Percentiles rank a stretch among this genome's conserved stretches.
phyloP scores from a whole-genome alignment of 2,797 vertebrate species.

The Spinibarbus caldwelli region DNA sequence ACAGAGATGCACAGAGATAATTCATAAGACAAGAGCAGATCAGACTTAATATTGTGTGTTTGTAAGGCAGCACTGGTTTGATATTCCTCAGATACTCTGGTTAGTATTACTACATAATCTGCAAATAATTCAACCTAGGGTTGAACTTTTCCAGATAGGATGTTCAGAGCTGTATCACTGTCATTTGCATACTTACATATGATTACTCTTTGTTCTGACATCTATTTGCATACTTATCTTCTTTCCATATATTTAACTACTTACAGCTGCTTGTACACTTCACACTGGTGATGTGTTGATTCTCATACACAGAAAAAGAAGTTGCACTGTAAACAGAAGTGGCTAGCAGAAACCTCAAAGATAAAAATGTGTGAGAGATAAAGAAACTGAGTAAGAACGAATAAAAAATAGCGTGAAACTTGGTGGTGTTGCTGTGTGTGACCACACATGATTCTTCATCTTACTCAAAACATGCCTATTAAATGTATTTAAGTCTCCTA shows the following conservation, averaged over 20 bases:
- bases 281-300: background rate
- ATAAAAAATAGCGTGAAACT: background rate
- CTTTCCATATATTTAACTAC: too few relatives aligned
- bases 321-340: background rate
- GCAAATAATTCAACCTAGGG: background rate
- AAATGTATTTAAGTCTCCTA: background rate
- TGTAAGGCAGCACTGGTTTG: background rate
- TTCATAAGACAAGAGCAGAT: background rate
- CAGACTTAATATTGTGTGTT: background rate
- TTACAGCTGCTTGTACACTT: background rate
- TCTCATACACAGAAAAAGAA: background rate
- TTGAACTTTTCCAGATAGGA: background rate
- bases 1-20: conserved; percentile 4
- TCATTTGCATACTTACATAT: background rate
- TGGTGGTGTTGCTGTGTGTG: background rate
- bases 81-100: background rate
- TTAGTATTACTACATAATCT: background rate
- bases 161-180: background rate
- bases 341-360: background rate
- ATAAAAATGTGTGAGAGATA: background rate
- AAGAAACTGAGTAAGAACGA: background rate
- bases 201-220: background rate
- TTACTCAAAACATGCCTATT: background rate
- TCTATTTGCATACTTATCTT: background rate
- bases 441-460: background rate